These are phyloP conservation scores for Criorhina ranunculi DNA, from an alignment of 2,888 invertebrate genomes.

Conservation along the genomic window DNA sequence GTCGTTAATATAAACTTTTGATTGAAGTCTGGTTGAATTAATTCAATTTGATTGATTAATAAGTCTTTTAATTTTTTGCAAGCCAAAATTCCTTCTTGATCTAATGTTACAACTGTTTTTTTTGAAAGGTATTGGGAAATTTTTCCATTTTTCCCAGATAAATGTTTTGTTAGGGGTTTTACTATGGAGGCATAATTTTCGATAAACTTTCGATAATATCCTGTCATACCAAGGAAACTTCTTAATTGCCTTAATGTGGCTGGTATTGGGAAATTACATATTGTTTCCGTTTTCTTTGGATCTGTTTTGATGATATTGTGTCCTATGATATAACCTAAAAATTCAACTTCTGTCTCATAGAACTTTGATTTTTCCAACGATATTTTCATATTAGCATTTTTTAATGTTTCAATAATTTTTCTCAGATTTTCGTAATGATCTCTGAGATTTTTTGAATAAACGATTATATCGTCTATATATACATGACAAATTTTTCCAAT, in stretches of 20 bases:
- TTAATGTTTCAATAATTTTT: too few relatives aligned
- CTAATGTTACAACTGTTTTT: conserved; percentile 61
- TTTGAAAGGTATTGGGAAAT: conserved; percentile 70
- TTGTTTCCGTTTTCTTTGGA: too few relatives aligned
- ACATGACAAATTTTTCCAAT: conserved; percentile 54
- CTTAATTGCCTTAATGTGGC: too few relatives aligned
- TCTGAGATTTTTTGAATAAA: conserved; percentile 54
- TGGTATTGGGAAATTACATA: too few relatives aligned
- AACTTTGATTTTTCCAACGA: too few relatives aligned
- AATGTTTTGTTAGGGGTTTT: conserved; percentile 69
- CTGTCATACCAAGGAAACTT: conserved; percentile 70
- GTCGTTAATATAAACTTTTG: conserved; percentile 75
- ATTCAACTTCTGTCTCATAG: too few relatives aligned
- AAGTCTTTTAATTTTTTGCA: conserved; percentile 11
- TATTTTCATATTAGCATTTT: too few relatives aligned
- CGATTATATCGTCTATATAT: conserved; percentile 77
- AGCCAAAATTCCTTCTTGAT: conserved; percentile 50
- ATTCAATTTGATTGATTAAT: not conserved
- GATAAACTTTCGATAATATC: conserved; percentile 37
- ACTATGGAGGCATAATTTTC: conserved; percentile 67
- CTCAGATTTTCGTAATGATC: too few relatives aligned
- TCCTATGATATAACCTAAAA: too few relatives aligned
- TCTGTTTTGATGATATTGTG: too few relatives aligned
- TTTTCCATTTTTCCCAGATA: conserved; percentile 67
- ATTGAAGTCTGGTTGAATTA: conserved; percentile 76